Evolutionary conservation across 2,113 vertebrate species (phyloP).

Genomic region (Theristicus caerulescens): DNA sequence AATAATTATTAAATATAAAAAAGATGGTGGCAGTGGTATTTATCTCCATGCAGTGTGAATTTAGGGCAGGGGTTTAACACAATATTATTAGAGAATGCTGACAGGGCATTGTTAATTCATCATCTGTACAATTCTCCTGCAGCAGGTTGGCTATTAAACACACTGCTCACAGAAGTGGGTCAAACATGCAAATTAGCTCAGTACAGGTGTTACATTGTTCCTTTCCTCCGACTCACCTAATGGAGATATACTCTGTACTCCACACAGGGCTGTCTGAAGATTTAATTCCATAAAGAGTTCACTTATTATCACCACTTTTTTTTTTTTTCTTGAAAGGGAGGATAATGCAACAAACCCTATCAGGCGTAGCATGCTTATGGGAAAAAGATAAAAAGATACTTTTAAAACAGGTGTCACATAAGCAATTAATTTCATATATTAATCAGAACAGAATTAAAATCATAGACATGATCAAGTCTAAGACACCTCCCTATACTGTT

Average conservation of each 20-base stretch:
- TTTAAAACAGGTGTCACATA: not conserved
- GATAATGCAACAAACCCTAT: not conserved
- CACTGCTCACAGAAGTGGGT: not conserved
- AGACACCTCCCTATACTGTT: not conserved
- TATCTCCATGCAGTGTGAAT: not conserved
- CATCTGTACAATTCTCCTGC: not conserved
- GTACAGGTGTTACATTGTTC: not conserved
- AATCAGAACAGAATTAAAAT: not conserved
- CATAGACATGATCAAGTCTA: not conserved
- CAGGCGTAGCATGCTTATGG: not conserved
- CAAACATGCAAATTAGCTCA: slow-evolving; percentile 15
- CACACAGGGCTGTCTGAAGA: not conserved
- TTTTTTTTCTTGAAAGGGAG: not conserved
- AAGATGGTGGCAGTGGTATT: not conserved
- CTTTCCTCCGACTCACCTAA: not conserved
- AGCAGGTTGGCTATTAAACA: not conserved
- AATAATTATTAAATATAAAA: not conserved
- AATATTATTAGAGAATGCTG: not conserved
- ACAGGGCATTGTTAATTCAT: not conserved
- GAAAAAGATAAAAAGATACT: not conserved
- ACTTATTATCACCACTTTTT: not conserved
- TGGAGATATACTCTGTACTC: not conserved
- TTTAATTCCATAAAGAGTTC: not conserved
- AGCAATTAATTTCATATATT: not conserved
- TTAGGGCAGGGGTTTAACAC: not conserved